These are phyloP conservation scores for Strigamia crassipes DNA, from an alignment of 2,888 invertebrate genomes.

Conservation along the genomic window DNA sequence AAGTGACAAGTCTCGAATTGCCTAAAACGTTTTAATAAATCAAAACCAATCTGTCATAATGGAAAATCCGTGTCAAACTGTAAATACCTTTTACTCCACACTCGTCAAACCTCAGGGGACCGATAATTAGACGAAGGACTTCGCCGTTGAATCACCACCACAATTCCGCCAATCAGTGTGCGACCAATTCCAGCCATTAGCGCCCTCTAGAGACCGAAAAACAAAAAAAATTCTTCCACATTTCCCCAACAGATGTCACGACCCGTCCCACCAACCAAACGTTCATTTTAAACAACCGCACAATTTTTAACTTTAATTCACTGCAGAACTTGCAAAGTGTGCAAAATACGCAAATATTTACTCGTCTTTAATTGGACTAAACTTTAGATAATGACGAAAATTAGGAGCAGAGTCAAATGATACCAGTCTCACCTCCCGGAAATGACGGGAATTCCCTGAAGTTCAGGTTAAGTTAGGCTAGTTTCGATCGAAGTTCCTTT, in stretches of 20 bases:
- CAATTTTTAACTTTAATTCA: no score
- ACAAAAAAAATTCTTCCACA: background rate
- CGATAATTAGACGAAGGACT: background rate
- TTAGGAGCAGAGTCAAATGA: no score
- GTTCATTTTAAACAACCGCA: no score
- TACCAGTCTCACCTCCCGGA: no score
- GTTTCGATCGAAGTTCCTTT: no score
- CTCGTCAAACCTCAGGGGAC: background rate
- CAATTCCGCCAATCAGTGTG: background rate
- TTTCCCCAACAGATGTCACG: background rate
- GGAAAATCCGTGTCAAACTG: conserved; percentile 11
- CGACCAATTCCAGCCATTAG: background rate
- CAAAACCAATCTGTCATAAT: conserved; percentile 4
- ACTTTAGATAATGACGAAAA: no score
- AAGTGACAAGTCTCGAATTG: background rate
- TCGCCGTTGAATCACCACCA: background rate
- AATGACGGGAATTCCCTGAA: no score
- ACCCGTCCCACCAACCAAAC: background rate
- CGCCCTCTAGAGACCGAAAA: background rate
- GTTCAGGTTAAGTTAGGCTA: no score
- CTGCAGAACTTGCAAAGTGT: no score
- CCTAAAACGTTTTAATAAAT: background rate
- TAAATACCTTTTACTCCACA: conserved; percentile 8
- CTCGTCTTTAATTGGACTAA: no score
- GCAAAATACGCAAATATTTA: no score